Percentiles rank a stretch among this genome's conserved stretches.
Evolutionary conservation across 2,888 invertebrate genomes (phyloP).

Genomic region (Drosophila hamatofila): DNA sequence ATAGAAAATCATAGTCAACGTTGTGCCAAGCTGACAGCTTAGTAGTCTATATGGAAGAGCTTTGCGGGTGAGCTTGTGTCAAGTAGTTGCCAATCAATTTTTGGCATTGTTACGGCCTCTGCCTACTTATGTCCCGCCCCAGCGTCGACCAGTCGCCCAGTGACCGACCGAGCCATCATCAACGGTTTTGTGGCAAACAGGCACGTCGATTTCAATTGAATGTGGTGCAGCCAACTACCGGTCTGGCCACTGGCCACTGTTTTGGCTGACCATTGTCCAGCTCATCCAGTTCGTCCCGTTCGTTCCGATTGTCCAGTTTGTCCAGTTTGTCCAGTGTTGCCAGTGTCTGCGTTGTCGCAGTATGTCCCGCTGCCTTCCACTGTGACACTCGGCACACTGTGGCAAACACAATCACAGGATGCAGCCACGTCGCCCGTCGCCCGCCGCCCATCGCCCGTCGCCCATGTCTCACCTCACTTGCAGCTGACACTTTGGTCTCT

Average conservation of each 20-base stretch:
- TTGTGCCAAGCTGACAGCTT: conserved; percentile 23
- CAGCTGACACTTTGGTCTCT: conserved; percentile 72
- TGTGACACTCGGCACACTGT: conserved; percentile 70
- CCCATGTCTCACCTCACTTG: conserved; percentile 52
- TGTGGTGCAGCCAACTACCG: conserved; percentile 69
- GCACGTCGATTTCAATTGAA: conserved; percentile 80
- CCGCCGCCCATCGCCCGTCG: conserved; percentile 33
- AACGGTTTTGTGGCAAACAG: conserved; percentile 74
- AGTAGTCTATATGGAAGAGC: conserved; percentile 42
- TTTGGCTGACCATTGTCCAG: conserved; percentile 26
- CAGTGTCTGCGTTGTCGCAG: conserved; percentile 8
- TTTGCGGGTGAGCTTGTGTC: conserved; percentile 36
- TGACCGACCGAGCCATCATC: conserved; percentile 44
- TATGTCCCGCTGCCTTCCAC: conserved; percentile 45
- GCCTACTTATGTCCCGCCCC: conserved; percentile 26
- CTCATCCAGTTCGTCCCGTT: conserved; percentile 5
- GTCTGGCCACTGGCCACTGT: neutral
- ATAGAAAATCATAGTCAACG: conserved; percentile 59
- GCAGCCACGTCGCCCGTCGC: conserved; percentile 31
- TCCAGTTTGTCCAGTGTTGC: conserved; percentile 14
- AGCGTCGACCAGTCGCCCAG: neutral
- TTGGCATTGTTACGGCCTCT: conserved; percentile 62
- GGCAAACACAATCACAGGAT: conserved; percentile 71
- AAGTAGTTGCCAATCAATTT: conserved; percentile 78
- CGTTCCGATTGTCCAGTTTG: too few relatives aligned